Base-by-base conservation (phyloP, 2,888 invertebrate species). In the Apamea anceps region DNA sequence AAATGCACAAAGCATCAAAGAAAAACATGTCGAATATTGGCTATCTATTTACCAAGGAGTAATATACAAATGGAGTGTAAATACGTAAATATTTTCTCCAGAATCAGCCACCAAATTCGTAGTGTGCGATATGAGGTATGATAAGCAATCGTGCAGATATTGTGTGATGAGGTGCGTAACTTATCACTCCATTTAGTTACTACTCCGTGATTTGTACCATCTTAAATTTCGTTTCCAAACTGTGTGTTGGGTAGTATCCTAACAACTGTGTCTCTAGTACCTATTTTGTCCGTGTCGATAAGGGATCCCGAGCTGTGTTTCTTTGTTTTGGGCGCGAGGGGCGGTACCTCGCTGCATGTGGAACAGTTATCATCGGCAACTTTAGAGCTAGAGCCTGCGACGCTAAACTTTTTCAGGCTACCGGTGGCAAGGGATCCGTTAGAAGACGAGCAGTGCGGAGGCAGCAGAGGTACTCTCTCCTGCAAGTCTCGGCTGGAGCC, bases 271-370 rank as follows among this genome's bases (percentile, higher is more conserved):
- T 97, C 97, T 82, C 91, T 95, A n/a, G 95, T 95, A 60, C 95
- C 94, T 62, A 94, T 82, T 90, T 94, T 95, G 37, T 96, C 96
- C 0, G 94, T 92, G 65, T 97, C 97, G 70, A 96, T 94, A 18
- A 97, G 94, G 0, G 97, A 97, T 18, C 95, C 96, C 2, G 96
- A 95, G 84, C 97, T 97, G 72, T 94, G 95, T 90, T 97, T 97
- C 81, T 97, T 96, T 2, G 94, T 91, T 84, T 96, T 95, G 6
- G 96, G 96, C 2, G 93, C 95, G 18, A 96, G 91, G 0, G 96
- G 95, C 2, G 97, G 96, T 18, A 95, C 95, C 89, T 97, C 96
- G 83, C 97, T 95, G 89, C 96, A 95, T 0, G 95, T 95, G 45
- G 96, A 95, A 81, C 96, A 94, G 77, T 93, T 94, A 80, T 96